phyloP scores from a whole-genome alignment of 2,113 vertebrate species.

The Myodes glareolus region DNA sequence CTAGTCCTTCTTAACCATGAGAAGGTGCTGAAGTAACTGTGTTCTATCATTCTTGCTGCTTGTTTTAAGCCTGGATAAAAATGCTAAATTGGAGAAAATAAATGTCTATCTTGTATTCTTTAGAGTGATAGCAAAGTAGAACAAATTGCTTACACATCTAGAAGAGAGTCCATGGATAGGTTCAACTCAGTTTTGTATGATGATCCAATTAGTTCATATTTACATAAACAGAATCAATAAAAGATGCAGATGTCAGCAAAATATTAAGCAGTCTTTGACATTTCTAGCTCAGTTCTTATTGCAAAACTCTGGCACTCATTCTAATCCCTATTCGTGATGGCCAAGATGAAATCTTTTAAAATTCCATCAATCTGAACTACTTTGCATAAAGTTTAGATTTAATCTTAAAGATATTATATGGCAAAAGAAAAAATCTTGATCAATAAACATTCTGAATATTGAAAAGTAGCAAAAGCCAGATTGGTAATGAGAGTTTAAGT shows the following conservation, averaged over 20 bases:
- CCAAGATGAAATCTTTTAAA: conserved; percentile 52
- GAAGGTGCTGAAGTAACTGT: neutral
- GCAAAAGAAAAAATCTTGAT: neutral
- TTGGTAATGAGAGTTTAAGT: conserved; percentile 56
- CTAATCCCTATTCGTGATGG: neutral
- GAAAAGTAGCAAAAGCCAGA: conserved; percentile 47
- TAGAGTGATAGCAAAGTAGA: neutral
- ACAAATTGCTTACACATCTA: conserved; percentile 11
- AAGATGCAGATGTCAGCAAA: conserved; percentile 56
- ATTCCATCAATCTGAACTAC: conserved; percentile 55
- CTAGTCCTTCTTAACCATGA: neutral
- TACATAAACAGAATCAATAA: conserved; percentile 51
- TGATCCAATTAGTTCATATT: conserved; percentile 52
- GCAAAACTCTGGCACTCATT: conserved; percentile 30
- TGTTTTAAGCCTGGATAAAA: neutral
- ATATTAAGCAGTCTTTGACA: conserved; percentile 37
- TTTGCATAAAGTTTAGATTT: conserved; percentile 65
- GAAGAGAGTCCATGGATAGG: neutral
- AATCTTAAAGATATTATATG: conserved; percentile 50
- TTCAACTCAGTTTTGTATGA: conserved; percentile 18
- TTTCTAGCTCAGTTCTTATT: conserved; percentile 26
- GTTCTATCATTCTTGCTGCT: neutral
- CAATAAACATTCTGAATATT: conserved; percentile 61
- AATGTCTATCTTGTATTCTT: neutral
- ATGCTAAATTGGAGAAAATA: neutral